phyloP scores from a whole-genome alignment of 2,113 vertebrate species.

The Malurus alboscapulatus region DNA sequence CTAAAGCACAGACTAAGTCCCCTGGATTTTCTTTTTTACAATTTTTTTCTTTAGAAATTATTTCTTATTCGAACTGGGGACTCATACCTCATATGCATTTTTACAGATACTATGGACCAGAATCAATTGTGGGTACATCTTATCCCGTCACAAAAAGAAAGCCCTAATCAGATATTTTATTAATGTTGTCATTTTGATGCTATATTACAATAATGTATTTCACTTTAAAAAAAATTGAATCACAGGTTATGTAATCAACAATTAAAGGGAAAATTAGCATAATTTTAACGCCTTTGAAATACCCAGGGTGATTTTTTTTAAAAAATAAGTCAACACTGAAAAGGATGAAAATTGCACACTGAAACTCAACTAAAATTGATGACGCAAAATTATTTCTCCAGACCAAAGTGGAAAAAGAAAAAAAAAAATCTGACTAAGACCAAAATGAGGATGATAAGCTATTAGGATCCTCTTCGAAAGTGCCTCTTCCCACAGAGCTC shows the following conservation, averaged over 20 bases:
- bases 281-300: neutral
- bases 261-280: neutral
- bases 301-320: neutral
- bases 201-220: neutral
- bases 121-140: neutral
- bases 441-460: neutral
- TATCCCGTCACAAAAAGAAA: neutral
- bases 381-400: neutral
- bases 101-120: neutral
- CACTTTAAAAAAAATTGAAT: neutral
- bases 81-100: neutral
- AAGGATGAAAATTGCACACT: neutral
- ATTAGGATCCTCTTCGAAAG: neutral
- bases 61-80: accelerated
- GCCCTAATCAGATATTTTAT: neutral
- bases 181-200: neutral
- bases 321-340: neutral
- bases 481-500: neutral
- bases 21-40: neutral
- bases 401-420: neutral
- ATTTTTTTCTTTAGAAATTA: neutral
- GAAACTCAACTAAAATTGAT: neutral
- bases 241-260: neutral
- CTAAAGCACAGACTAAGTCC: neutral
- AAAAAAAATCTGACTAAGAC: neutral